A percentile compares a stretch with the other conserved stretches of the same genome.
Evolutionary conservation across 2,888 invertebrate species (phyloP).

Genomic region (Drosophila paramelanica): DNA sequence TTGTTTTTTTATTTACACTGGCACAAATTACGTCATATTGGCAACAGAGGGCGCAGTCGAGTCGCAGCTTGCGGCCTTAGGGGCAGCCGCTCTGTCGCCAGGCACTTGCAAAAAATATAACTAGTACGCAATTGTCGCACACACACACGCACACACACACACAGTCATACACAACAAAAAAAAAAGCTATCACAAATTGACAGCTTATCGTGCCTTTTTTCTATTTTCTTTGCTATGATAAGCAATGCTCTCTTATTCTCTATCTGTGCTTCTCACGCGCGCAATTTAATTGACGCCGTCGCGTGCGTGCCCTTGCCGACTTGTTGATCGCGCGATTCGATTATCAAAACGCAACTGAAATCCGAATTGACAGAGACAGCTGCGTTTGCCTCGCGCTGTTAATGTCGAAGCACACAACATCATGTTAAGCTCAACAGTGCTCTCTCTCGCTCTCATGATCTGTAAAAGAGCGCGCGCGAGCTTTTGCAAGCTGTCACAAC

Average conservation of each 20-base stretch:
- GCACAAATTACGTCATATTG: conserved; percentile 69
- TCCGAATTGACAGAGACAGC: conserved; percentile 25
- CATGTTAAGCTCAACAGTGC: conserved; percentile 27
- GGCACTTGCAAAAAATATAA: conserved; percentile 60
- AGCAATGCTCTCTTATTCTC: conserved; percentile 28
- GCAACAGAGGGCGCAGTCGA: conserved; percentile 42
- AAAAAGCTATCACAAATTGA: conserved; percentile 11
- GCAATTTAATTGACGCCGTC: conserved; percentile 2
- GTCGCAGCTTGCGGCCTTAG: background rate
- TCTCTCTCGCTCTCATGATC: conserved; percentile 16
- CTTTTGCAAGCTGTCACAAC: conserved; percentile 28
- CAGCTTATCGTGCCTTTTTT: conserved; percentile 41
- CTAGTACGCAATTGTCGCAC: conserved; percentile 62
- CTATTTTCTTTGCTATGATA: conserved; percentile 44
- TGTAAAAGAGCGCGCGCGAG: conserved; percentile 17
- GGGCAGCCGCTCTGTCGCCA: conserved; percentile 56
- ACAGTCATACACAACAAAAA: conserved; percentile 26
- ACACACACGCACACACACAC: conserved; percentile 13
- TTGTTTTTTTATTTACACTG: conserved; percentile 49
- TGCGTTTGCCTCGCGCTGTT: conserved; percentile 34
- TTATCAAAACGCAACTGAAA: conserved; percentile 58
- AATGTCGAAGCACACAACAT: conserved; percentile 17
- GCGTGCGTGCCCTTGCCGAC: conserved; percentile 8
- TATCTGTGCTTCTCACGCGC: conserved; percentile 6
- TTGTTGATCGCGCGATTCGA: conserved; percentile 53